Percentiles rank a stretch among this genome's conserved stretches.
Conservation (phyloP, 1,140 invertebrate genomes). For the Drosophila sp. region DNA sequence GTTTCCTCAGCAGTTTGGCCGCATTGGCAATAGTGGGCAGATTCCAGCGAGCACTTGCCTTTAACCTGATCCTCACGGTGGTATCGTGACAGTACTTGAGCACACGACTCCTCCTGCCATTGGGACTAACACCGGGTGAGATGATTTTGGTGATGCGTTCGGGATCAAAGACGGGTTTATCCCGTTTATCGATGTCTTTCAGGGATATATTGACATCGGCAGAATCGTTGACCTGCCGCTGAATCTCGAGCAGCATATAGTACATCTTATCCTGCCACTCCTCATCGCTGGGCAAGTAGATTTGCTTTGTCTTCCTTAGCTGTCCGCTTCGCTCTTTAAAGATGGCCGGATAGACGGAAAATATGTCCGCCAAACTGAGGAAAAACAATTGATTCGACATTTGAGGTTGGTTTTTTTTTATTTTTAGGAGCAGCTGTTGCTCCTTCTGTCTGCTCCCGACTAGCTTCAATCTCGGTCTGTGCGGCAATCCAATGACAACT, state of each 20-base stretch:
- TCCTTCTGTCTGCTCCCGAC: conserved; percentile 9
- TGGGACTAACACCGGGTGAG: conserved; percentile 61
- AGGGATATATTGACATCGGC: conserved; percentile 60
- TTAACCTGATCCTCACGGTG: conserved; percentile 54
- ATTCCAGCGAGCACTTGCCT: conserved; percentile 83
- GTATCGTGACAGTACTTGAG: conserved; percentile 65
- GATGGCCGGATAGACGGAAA: conserved; percentile 83
- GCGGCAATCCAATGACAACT: conserved; percentile 63
- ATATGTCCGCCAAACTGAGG: conserved; percentile 82
- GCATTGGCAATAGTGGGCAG: conserved; percentile 87
- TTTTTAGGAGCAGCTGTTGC: conserved; percentile 17
- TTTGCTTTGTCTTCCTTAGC: conserved; percentile 72
- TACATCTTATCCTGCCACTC: conserved; percentile 90
- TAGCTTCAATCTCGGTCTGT: conserved; percentile 15
- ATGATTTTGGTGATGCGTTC: conserved; percentile 62
- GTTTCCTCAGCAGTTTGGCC: conserved; percentile 86
- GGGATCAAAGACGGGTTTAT: conserved; percentile 72
- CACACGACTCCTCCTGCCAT: conserved; percentile 41
- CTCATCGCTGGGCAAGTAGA: conserved; percentile 89
- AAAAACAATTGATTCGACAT: conserved; percentile 83
- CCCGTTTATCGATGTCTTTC: conserved; percentile 70
- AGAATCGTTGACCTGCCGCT: conserved; percentile 84
- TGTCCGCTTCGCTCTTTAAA: conserved; percentile 72
- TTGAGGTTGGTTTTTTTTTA: conserved; percentile 16
- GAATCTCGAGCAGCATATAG: conserved; percentile 89